A percentile compares a stretch with the other conserved stretches of the same genome.
These are phyloP conservation scores for Cryptoprocta ferox DNA, from an alignment of 2,797 vertebrate genomes.

Conservation along the genomic window DNA sequence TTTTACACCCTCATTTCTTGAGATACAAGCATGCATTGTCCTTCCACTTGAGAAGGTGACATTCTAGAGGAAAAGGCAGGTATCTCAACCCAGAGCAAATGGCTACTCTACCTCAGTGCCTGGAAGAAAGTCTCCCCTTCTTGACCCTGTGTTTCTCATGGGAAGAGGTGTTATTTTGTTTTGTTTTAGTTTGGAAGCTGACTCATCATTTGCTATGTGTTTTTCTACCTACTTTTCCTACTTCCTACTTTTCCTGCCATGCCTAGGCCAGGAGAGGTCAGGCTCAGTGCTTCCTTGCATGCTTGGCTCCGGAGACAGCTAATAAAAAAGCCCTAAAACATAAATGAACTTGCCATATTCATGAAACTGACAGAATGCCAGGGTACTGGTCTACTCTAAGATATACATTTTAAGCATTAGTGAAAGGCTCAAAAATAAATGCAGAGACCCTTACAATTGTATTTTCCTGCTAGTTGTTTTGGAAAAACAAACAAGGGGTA, in stretches of 20 bases:
- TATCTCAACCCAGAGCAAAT: background rate
- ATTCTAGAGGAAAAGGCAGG: background rate
- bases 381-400: background rate
- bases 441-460: background rate
- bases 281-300: background rate
- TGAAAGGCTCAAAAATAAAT: background rate
- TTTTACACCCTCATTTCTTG: background rate
- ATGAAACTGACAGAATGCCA: background rate
- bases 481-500: background rate
- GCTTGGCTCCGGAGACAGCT: constrained; percentile 6
- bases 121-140: background rate
- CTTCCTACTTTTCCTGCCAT: background rate
- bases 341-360: background rate
- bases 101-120: background rate
- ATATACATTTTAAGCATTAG: background rate
- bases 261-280: background rate
- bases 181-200: constrained; percentile 3
- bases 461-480: background rate
- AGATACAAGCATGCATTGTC: background rate
- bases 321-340: background rate
- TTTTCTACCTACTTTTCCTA: background rate
- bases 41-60: background rate
- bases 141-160: background rate
- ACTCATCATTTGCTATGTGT: background rate
- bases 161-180: background rate